phyloP scores from a whole-genome alignment of 2,888 invertebrate species.

The Synergus gifuensis region DNA sequence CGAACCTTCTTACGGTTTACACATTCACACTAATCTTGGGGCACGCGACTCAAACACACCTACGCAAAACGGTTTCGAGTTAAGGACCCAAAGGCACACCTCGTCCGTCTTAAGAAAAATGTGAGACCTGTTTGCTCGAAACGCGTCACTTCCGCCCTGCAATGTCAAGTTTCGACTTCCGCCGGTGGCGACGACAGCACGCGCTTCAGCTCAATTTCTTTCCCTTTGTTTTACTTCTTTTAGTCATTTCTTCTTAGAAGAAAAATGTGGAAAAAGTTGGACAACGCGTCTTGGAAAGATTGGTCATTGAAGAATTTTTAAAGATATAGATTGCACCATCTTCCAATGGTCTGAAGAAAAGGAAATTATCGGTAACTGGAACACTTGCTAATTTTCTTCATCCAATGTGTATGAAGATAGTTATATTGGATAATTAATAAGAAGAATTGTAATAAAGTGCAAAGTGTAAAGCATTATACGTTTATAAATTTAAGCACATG shows the following conservation, averaged over 20 bases:
- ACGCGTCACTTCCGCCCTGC: constrained; percentile 76
- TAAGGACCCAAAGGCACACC: constrained; percentile 71
- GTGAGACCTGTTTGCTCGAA: constrained; percentile 70
- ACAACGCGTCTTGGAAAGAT: not conserved
- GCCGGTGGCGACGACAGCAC: constrained; percentile 62
- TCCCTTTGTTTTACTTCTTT: constrained; percentile 50
- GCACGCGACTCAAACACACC: constrained; percentile 63
- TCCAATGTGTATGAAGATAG: too few species aligned
- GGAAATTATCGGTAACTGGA: too few species aligned
- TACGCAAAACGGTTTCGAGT: constrained; percentile 47
- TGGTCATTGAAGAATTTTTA: not conserved
- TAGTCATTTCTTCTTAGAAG: not conserved
- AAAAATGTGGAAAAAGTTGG: not conserved
- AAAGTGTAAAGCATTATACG: not conserved
- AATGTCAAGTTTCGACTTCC: constrained; percentile 77
- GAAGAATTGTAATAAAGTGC: not conserved
- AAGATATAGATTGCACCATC: too few species aligned
- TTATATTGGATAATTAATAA: too few species aligned
- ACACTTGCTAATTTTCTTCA: too few species aligned
- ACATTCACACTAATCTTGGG: constrained; percentile 38
- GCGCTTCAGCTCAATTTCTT: constrained; percentile 55
- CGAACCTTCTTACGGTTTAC: not conserved
- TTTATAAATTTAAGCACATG: not conserved
- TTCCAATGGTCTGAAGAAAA: too few species aligned
- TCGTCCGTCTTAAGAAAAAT: constrained; percentile 71